Percentiles rank a stretch among this genome's conserved stretches.
These are phyloP conservation scores for Elgaria multicarinata DNA, from an alignment of 2,113 vertebrate genomes.

Conservation along the genomic window DNA sequence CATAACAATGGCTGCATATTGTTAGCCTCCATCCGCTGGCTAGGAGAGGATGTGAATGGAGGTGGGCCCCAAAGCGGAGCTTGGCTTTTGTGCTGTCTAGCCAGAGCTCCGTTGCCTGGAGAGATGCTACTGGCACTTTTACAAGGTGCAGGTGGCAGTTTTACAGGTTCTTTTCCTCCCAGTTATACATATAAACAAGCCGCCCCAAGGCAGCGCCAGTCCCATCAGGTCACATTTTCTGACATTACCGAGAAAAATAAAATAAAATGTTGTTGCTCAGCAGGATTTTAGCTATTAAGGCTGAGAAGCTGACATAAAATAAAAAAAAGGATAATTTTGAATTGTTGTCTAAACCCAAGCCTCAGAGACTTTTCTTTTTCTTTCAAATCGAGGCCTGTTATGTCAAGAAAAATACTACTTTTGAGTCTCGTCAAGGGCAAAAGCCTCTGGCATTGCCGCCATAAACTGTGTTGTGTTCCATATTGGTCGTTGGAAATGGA, in stretches of 20 bases:
- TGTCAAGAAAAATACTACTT: not conserved
- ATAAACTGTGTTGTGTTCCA: not conserved
- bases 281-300: constrained; percentile 16
- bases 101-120: constrained; percentile 21
- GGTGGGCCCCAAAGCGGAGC: constrained; percentile 23
- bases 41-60: not conserved
- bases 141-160: not conserved
- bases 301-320: constrained; percentile 2
- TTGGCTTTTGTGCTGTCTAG: not conserved
- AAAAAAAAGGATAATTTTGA: not conserved
- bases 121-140: constrained; percentile 11
- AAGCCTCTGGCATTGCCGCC: not conserved
- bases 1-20: constrained; percentile 65
- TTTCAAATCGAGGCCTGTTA: not conserved
- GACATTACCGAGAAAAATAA: constrained; percentile 19
- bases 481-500: not conserved
- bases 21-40: constrained; percentile 58
- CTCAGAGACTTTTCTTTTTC: not conserved
- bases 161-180: not conserved
- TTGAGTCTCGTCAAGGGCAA: not conserved
- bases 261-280: constrained; percentile 10
- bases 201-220: constrained; percentile 14
- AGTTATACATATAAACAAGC: not conserved
- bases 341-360: constrained; percentile 13
- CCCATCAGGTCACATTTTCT: constrained; percentile 1